A percentile compares a stretch with the other conserved stretches of the same genome.
phyloP scores from a whole-genome alignment of 2,113 vertebrate species.

The Periophthalmus modestus region DNA sequence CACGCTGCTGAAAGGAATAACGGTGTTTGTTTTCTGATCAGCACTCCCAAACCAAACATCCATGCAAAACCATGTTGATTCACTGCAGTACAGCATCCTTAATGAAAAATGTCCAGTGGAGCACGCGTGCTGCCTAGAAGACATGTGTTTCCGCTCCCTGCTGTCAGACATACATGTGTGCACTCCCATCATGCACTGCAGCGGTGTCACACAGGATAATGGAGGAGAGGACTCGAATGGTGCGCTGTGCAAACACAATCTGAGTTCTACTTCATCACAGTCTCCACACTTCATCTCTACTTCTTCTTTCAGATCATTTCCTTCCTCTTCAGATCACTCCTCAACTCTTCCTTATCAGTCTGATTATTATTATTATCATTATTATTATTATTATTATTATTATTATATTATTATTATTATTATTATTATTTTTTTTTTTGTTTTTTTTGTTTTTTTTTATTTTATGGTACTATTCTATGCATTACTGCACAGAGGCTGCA shows the following conservation, averaged over 20 bases:
- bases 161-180: background rate
- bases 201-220: constrained; percentile 20
- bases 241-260: background rate
- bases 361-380: constrained; percentile 10
- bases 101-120: background rate
- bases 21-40: background rate
- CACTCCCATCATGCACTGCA: background rate
- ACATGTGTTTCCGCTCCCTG: constrained; percentile 2
- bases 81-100: background rate
- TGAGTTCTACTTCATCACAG: constrained; percentile 13
- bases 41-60: background rate
- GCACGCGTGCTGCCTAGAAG: background rate
- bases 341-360: too few relatives aligned
- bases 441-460: too few relatives aligned
- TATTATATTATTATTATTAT: too few relatives aligned
- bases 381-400: too few relatives aligned
- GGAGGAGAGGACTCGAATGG: constrained; percentile 7
- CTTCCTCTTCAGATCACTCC: background rate
- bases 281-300: background rate
- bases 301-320: background rate
- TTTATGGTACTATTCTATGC: too few relatives aligned
- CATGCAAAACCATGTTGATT: background rate
- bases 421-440: too few relatives aligned
- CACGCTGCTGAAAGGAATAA: background rate
- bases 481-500: too few relatives aligned